These are phyloP conservation scores for Trilocha varians DNA, from an alignment of 2,888 invertebrate species.

Conservation along the genomic window DNA sequence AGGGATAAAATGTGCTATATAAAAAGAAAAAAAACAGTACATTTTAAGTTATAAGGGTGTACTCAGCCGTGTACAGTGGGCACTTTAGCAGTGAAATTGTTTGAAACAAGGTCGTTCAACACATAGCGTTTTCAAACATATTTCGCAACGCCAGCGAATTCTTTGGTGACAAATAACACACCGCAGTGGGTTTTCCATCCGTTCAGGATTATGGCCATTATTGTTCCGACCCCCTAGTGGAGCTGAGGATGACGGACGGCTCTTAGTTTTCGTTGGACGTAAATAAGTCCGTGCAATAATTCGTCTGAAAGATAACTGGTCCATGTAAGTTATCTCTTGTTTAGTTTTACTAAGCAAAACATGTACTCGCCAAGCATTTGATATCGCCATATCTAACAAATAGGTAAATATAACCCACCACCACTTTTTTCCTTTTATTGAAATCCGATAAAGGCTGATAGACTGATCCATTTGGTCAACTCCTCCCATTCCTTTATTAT, in stretches of 20 bases:
- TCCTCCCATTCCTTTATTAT: slow-evolving; percentile 18
- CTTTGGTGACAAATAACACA: slow-evolving; percentile 8
- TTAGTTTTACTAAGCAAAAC: slow-evolving; percentile 12
- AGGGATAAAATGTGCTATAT: slow-evolving; percentile 1
- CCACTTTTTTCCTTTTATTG: slow-evolving; percentile 12
- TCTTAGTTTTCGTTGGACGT: slow-evolving; percentile 11
- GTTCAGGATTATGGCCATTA: slow-evolving; percentile 13
- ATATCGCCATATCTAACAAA: slow-evolving; percentile 8
- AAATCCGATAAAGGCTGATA: slow-evolving; percentile 10
- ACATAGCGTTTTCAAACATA: slow-evolving; percentile 16
- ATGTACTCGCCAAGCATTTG: slow-evolving; percentile 18
- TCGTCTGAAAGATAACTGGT: slow-evolving; percentile 13
- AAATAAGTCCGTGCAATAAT: slow-evolving; percentile 7
- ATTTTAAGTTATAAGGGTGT: slow-evolving; percentile 1
- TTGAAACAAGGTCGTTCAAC: slow-evolving; percentile 16
- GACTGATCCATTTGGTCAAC: slow-evolving; percentile 18
- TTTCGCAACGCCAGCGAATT: slow-evolving; percentile 9
- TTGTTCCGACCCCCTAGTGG: slow-evolving; percentile 10
- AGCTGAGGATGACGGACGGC: slow-evolving; percentile 8
- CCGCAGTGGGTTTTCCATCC: slow-evolving; percentile 11
- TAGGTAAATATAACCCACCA: not conserved
- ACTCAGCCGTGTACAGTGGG: slow-evolving; percentile 12
- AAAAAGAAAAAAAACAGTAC: not conserved
- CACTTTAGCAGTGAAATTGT: slow-evolving; percentile 12
- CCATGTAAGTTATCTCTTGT: slow-evolving; percentile 7